These are phyloP conservation scores for Stegostoma tigrinum DNA, from an alignment of 2,113 vertebrate species.

Conservation along the genomic window DNA sequence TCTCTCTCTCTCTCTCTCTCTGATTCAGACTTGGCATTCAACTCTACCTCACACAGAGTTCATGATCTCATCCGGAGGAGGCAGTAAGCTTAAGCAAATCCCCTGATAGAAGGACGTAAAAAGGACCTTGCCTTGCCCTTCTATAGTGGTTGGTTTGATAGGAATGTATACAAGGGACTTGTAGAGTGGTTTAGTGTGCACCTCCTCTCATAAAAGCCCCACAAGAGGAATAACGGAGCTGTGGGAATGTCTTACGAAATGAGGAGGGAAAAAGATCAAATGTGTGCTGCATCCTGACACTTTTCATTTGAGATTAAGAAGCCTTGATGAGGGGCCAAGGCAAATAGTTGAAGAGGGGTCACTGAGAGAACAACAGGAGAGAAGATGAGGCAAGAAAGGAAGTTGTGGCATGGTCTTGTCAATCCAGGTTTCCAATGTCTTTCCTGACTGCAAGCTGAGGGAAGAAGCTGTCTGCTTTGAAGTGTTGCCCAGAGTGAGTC, in stretches of 20 bases:
- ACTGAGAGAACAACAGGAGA: not conserved
- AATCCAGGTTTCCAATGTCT: not conserved
- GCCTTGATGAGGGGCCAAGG: not conserved
- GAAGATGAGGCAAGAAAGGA: conserved; percentile 17
- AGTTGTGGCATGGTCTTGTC: not conserved
- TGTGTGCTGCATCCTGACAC: not conserved
- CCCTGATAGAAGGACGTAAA: not conserved
- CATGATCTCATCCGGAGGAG: not conserved
- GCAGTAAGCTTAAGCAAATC: not conserved
- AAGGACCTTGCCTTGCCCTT: not conserved
- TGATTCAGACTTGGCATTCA: not conserved
- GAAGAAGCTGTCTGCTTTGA: not conserved
- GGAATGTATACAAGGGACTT: not conserved
- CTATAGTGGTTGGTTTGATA: not conserved
- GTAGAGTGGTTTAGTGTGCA: not conserved
- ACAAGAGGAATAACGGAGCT: not conserved
- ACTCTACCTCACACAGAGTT: not conserved
- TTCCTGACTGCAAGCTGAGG: not conserved
- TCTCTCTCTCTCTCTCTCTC: not conserved
- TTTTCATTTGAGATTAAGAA: not conserved
- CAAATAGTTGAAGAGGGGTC: not conserved
- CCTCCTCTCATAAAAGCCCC: not conserved
- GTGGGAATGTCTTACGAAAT: not conserved
- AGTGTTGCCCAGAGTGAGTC: not conserved
- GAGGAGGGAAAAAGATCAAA: not conserved